Evolutionary conservation across 2,113 vertebrate genomes (phyloP).

Genomic region (Origma solitaria): DNA sequence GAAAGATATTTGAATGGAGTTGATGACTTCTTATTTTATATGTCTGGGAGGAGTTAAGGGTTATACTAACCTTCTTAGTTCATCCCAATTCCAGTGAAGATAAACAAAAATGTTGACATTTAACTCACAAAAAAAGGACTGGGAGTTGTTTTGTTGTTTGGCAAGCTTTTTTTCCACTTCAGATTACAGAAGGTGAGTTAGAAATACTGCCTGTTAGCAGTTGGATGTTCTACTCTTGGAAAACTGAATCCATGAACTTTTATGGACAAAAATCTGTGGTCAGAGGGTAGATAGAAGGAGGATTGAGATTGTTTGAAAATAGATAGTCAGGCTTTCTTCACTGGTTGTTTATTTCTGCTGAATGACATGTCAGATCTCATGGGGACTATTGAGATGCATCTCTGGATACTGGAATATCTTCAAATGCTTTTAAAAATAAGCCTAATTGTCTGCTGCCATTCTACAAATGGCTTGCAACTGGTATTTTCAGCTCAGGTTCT

Average conservation of each 20-base stretch:
- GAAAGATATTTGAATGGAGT: neutral
- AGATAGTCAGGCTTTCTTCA: neutral
- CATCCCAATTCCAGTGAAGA: neutral
- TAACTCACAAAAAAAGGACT: neutral
- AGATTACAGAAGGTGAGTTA: neutral
- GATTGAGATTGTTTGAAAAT: neutral
- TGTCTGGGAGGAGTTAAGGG: neutral
- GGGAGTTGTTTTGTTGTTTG: neutral
- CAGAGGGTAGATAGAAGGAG: no score
- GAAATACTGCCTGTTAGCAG: neutral
- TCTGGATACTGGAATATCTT: neutral
- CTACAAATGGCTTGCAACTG: neutral
- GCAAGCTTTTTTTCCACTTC: neutral
- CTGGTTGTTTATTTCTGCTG: neutral
- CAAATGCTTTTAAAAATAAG: neutral
- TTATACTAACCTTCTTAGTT: neutral
- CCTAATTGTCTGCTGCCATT: neutral
- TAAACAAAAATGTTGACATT: neutral
- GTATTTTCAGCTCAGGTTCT: neutral
- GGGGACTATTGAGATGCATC: neutral
- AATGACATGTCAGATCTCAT: neutral
- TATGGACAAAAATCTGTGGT: neutral
- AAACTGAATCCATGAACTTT: neutral
- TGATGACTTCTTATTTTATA: neutral
- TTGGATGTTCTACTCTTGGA: neutral